Conservation (phyloP, 2,797 vertebrate species). For the Sebastolobus alascanus region DNA sequence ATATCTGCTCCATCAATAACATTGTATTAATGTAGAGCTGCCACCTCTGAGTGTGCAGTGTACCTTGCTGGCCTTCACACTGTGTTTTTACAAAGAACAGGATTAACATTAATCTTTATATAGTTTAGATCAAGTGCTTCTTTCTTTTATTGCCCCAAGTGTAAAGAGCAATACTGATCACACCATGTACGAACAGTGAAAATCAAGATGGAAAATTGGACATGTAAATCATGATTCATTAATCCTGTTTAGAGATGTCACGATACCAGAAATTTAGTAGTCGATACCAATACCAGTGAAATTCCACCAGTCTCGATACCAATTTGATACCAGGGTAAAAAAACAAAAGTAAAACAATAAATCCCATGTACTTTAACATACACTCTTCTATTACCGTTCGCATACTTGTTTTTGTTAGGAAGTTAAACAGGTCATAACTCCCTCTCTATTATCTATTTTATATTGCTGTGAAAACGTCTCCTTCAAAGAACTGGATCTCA, state of each 20-base stretch:
- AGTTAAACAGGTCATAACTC: no score
- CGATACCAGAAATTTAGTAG: no score
- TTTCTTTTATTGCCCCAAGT: not conserved
- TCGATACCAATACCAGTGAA: no score
- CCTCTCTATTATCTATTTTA: no score
- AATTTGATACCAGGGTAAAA: no score
- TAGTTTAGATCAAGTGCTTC: not conserved
- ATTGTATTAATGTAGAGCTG: constrained; percentile 2
- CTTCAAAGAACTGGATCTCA: no score
- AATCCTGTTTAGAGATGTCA: not conserved
- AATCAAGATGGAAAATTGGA: not conserved
- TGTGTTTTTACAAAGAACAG: constrained; percentile 5
- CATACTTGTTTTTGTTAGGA: no score
- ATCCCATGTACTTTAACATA: no score
- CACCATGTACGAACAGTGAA: not conserved
- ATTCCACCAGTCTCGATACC: no score
- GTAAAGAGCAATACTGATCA: not conserved
- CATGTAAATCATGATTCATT: constrained; percentile 7
- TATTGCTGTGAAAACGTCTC: no score
- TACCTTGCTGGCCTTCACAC: not conserved
- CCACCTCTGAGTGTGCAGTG: not conserved
- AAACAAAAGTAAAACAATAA: no score
- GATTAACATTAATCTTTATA: constrained; percentile 6
- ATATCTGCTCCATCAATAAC: not conserved
- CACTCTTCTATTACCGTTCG: no score